Evolutionary conservation across 2,113 vertebrate species (phyloP).

Genomic region (Polypterus bichir): DNA sequence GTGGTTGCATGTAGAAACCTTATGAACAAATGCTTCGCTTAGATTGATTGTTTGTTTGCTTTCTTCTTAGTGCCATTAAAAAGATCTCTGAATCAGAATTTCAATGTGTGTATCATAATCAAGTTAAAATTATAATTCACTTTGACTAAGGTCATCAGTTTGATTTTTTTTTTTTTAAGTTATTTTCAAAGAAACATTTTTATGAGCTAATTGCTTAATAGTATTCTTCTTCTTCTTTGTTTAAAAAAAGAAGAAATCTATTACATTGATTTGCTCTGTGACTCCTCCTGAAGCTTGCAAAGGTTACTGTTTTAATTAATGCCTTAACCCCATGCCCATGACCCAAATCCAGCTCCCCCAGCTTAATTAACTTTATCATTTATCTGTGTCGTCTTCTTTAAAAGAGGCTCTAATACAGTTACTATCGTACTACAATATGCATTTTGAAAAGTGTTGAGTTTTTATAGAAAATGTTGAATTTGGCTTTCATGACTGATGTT

Average conservation of each 20-base stretch:
- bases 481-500: too few species aligned
- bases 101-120: too few species aligned
- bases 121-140: not conserved
- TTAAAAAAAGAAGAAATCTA: slow-evolving; percentile 45
- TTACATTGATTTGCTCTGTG: slow-evolving; percentile 61
- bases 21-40: too few species aligned
- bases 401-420: too few species aligned
- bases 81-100: too few species aligned
- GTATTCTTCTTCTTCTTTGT: slow-evolving; percentile 28
- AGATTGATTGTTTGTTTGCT: too few species aligned
- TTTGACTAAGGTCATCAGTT: not conserved
- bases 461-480: too few species aligned
- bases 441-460: too few species aligned
- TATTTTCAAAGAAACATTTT: too few species aligned
- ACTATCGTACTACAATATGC: too few species aligned
- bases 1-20: slow-evolving; percentile 1
- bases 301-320: slow-evolving; percentile 59
- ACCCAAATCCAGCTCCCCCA: slow-evolving; percentile 49
- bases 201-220: not conserved
- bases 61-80: too few species aligned
- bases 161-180: not conserved
- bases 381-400: slow-evolving; percentile 24
- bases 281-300: slow-evolving; percentile 50
- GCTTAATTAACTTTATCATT: slow-evolving; percentile 62
- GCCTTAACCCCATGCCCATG: slow-evolving; percentile 50